phyloP scores from a whole-genome alignment of 2,797 vertebrate species.

The Cichlasoma orientale region DNA sequence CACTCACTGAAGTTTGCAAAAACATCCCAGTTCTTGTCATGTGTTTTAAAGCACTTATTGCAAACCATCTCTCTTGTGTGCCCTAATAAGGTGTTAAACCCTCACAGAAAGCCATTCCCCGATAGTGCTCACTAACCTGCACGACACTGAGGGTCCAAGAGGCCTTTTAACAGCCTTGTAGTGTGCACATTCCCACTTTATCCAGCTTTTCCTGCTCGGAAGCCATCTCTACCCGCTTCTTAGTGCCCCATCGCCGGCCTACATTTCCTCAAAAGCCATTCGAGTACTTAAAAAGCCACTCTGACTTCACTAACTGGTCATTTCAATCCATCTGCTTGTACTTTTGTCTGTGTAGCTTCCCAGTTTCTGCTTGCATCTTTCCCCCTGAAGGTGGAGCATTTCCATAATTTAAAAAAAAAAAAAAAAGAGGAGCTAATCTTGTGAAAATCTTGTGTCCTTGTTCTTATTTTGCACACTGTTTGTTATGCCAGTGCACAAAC shows the following conservation, averaged over 20 bases:
- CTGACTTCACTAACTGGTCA: conserved; percentile 28
- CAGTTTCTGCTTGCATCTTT: conserved; percentile 36
- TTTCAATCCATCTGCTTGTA: conserved; percentile 37
- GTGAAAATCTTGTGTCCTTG: conserved; percentile 37
- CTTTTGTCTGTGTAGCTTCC: conserved; percentile 25
- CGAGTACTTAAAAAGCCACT: conserved; percentile 36
- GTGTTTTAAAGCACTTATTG: conserved; percentile 24
- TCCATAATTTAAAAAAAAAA: neutral
- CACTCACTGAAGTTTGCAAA: conserved; percentile 47
- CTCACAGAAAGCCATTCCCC: conserved; percentile 15
- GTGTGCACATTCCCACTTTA: conserved; percentile 24
- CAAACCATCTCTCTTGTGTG: conserved; percentile 37
- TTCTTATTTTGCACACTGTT: conserved; percentile 54
- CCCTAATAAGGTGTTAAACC: conserved; percentile 45
- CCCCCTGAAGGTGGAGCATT: neutral
- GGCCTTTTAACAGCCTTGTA: conserved; percentile 55
- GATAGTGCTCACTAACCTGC: conserved; percentile 34
- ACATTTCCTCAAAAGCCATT: conserved; percentile 59
- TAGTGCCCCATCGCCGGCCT: neutral
- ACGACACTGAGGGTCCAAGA: conserved; percentile 33
- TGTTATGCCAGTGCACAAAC: conserved; percentile 28
- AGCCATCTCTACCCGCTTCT: conserved; percentile 32
- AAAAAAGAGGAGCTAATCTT: conserved; percentile 8
- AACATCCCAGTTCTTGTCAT: conserved; percentile 26
- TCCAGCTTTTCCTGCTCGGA: conserved; percentile 9